Evolutionary conservation across 2,113 vertebrate genomes (phyloP).

Genomic region (Chlorodrepanis virens): DNA sequence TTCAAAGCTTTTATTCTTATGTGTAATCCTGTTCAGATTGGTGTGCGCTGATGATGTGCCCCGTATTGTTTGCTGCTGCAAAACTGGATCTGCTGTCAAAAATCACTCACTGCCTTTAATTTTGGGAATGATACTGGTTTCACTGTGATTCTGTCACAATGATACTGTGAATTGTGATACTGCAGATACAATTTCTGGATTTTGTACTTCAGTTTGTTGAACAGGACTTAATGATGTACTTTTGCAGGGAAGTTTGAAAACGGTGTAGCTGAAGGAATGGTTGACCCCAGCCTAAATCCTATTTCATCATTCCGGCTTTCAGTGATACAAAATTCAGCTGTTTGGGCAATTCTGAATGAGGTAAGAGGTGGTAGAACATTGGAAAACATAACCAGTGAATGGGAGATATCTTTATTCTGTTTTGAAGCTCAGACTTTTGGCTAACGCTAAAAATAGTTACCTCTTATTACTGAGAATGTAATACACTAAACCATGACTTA

Average conservation of each 20-base stretch:
- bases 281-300: conserved; percentile 88
- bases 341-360: conserved; percentile 97
- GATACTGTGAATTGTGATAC: not conserved
- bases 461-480: not conserved
- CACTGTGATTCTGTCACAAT: not conserved
- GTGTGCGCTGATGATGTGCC: not conserved
- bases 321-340: conserved; percentile 90
- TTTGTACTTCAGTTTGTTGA: not conserved
- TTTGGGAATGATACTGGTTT: not conserved
- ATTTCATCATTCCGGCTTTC: conserved; percentile 88
- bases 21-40: not conserved
- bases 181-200: not conserved
- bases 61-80: not conserved
- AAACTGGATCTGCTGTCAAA: not conserved
- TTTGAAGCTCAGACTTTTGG: not conserved
- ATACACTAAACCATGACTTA: not conserved
- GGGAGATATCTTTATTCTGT: not conserved
- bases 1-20: not conserved
- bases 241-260: conserved; percentile 90
- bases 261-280: conserved; percentile 87
- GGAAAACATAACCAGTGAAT: not conserved
- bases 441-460: not conserved
- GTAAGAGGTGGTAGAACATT: conserved; percentile 67
- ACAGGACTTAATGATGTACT: not conserved
- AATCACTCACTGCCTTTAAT: not conserved